Evolutionary conservation across 2,113 vertebrate species (phyloP).

Genomic region (Gobio gobio): DNA sequence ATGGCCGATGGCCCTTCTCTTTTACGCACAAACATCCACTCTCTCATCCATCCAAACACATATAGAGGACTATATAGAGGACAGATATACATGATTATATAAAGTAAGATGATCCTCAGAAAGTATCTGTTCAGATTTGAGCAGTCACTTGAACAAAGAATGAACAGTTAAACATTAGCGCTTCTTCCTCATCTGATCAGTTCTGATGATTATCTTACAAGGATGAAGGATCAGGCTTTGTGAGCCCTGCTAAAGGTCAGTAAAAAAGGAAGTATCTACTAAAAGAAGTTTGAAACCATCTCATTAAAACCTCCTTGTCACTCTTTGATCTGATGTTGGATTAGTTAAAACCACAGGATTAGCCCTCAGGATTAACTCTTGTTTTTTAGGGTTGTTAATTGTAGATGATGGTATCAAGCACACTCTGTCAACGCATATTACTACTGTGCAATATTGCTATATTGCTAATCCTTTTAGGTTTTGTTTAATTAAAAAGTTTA

Average conservation of each 20-base stretch:
- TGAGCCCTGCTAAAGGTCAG: not conserved
- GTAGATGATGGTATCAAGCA: not conserved
- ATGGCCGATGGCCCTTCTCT: not conserved
- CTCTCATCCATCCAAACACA: not conserved
- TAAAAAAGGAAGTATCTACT: constrained; percentile 1
- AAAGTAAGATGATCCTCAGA: not conserved
- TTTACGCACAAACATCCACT: not conserved
- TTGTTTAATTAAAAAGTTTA: not conserved
- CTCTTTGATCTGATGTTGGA: constrained; percentile 34
- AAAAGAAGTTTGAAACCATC: not conserved
- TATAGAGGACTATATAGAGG: not conserved
- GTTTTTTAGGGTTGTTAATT: not conserved
- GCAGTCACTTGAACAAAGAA: not conserved
- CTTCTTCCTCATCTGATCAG: not conserved
- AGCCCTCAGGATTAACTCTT: not conserved
- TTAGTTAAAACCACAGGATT: constrained; percentile 27
- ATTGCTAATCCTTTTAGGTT: not conserved
- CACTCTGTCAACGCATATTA: no score
- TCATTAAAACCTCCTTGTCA: constrained; percentile 15
- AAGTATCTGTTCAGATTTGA: not conserved
- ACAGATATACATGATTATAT: not conserved
- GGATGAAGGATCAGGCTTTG: not conserved
- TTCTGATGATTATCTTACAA: constrained; percentile 6
- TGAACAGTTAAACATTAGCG: not conserved
- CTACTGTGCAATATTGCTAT: not conserved